phyloP scores from a whole-genome alignment of 53 echinoderm and acorn worm genomes.

The Mesocentrotus franciscanus region DNA sequence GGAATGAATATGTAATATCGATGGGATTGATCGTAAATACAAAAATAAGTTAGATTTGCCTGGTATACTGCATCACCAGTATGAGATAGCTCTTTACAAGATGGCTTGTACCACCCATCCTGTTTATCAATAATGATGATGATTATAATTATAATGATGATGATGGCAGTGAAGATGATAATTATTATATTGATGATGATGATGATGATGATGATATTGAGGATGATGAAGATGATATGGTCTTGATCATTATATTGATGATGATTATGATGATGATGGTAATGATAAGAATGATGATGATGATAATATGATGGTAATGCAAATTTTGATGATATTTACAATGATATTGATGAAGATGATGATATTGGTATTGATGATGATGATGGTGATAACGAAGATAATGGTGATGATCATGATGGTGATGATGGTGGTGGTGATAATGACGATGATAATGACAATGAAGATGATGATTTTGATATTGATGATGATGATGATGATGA shows the following conservation, averaged over 20 bases:
- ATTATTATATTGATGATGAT: neutral
- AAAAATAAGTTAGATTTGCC: too few relatives aligned
- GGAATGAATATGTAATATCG: too few relatives aligned
- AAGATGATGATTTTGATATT: neutral
- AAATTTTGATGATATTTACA: neutral
- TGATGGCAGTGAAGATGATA: neutral
- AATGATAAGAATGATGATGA: slow-evolving; percentile 43
- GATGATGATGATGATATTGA: neutral
- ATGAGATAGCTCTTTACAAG: too few relatives aligned
- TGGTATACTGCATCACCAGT: too few relatives aligned
- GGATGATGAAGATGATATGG: too few relatives aligned
- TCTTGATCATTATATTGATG: too few relatives aligned
- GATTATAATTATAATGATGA: neutral
- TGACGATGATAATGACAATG: neutral
- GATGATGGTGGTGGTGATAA: neutral
- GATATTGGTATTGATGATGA: neutral
- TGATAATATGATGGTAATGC: neutral
- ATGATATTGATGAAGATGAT: neutral
- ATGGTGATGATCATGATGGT: neutral
- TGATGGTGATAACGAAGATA: neutral
- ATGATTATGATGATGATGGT: slow-evolving; percentile 40
- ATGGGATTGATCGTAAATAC: too few relatives aligned
- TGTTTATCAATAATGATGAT: neutral
- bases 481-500: neutral
- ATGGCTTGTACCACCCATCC: too few relatives aligned